Conservation (phyloP, 2,888 invertebrate species). For the Agelastica alni region DNA sequence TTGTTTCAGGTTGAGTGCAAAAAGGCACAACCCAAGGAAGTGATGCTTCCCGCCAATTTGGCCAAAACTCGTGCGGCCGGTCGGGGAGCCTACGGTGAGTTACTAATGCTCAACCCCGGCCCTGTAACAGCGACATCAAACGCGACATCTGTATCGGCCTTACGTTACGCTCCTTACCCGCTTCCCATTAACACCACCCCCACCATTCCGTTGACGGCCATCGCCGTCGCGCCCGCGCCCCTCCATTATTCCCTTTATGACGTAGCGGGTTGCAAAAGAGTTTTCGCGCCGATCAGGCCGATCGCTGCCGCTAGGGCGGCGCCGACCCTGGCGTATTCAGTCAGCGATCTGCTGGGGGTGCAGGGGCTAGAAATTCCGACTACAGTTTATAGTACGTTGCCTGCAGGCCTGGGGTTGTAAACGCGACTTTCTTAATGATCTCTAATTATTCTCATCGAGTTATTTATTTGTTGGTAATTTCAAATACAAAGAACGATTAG, state of each 20-base stretch:
- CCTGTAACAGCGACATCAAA: slow-evolving; percentile 47
- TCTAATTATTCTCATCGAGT: too few species aligned
- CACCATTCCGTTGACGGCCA: slow-evolving; percentile 50
- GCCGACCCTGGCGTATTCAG: slow-evolving; percentile 68
- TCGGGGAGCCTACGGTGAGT: slow-evolving; percentile 97
- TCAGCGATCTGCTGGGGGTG: slow-evolving; percentile 73
- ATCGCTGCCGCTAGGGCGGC: slow-evolving; percentile 60
- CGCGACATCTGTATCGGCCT: slow-evolving; percentile 60
- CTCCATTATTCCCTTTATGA: slow-evolving; percentile 59
- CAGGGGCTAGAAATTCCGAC: slow-evolving; percentile 59
- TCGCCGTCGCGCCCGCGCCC: slow-evolving; percentile 53
- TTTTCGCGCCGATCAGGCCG: slow-evolving; percentile 61
- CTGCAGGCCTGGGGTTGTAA: slow-evolving; percentile 72
- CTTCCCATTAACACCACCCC: slow-evolving; percentile 39
- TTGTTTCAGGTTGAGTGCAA: slow-evolving; percentile 95
- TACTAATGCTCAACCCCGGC: slow-evolving; percentile 80
- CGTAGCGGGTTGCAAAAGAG: slow-evolving; percentile 60
- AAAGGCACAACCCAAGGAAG: slow-evolving; percentile 99
- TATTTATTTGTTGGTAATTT: too few species aligned
- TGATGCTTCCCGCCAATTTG: slow-evolving; percentile 97
- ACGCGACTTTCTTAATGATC: too few species aligned
- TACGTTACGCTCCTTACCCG: slow-evolving; percentile 67
- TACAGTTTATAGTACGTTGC: slow-evolving; percentile 72
- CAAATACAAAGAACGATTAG: too few species aligned
- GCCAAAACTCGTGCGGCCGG: slow-evolving; percentile 95